Evolutionary conservation across 2,113 vertebrate genomes (phyloP), one percentile per base, ranked within the genome.

Genomic region (Ramphastos sulfuratus): DNA sequence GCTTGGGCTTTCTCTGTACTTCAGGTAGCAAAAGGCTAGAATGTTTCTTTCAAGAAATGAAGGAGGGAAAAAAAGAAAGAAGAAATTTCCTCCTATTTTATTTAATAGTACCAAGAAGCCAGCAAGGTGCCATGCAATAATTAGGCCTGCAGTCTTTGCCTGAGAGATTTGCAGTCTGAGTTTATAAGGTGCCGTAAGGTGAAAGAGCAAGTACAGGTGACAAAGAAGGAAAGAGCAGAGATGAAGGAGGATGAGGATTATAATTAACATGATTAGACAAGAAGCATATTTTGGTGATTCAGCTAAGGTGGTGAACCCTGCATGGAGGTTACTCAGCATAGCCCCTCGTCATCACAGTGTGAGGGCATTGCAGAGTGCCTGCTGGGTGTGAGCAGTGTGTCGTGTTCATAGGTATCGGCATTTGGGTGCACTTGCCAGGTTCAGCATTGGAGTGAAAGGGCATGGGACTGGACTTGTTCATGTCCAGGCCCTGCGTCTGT

Each of bases 171-270:
- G 39, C 76, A 46, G 72, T 35, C 46, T n/a, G 79, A 87, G 69
- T 94, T 96, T 88, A 80, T 27, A 72, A 86, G 92, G 95, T 92
- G 59, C 58, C 10, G 5, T 35, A 9, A 93, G 90, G 96, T 96
- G 79, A 96, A 85, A 87, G 95, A 94, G 91, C 93, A 85, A 69
- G 82, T 10, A 67, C 87, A 83, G 94, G 89, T 94, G 91, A 82
- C 67, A 9, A 24, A 46, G 84, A 52, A 87, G 67, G 82, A 72
- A 87, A 64, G 91, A 82, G 79, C 66, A 69, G 84, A 89, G 94
- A 75, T 63, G 91, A 60, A 88, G 87, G 80, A 94, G 79, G 87
- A 85, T 20, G 75, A 91, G 92, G 89, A 93, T 92, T 92, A 61
- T 89, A 89, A 92, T 92, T 94, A 95, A 56, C 83, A 1, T 75